A percentile compares a stretch with the other conserved stretches of the same genome.
Conservation (phyloP, 2,113 vertebrate genomes). For the human (Homo sapiens) region GRCh38 chr2:162044501-162045000, state of each 20-base stretch:
- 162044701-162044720: not conserved
- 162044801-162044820: not conserved
- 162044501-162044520: not conserved
- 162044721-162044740: not conserved
- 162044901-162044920: not conserved
- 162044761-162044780: not conserved
- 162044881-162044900: not conserved
- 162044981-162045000: too few species aligned
- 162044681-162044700: not conserved
- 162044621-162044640: not conserved
- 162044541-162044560: not conserved
- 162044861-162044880: not conserved
- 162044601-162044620: not conserved
- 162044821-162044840: too few species aligned
- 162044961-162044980: not conserved
- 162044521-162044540: not conserved
- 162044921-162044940: not conserved
- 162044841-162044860: not conserved
- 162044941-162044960: too few species aligned
- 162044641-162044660: not conserved
- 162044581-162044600: not conserved
- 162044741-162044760: not conserved
- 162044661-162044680: not conserved
- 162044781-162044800: not conserved
- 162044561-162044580: not conserved